phyloP scores from a whole-genome alignment of 2,797 vertebrate species.

The Merluccius polli region DNA sequence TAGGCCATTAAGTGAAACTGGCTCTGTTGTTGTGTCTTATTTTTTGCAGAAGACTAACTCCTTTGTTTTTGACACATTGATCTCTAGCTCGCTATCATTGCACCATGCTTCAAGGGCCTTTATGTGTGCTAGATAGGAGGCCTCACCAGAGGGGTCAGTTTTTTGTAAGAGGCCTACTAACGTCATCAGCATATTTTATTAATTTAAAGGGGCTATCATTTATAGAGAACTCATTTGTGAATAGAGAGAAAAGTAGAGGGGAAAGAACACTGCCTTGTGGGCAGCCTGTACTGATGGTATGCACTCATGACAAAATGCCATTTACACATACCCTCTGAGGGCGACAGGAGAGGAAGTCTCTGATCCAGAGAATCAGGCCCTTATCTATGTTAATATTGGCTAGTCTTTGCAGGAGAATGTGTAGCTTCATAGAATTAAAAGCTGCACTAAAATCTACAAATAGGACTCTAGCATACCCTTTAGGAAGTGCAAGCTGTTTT shows the following conservation, averaged over 20 bases:
- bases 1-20: conserved; percentile 4
- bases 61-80: conserved; percentile 16
- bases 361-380: not conserved
- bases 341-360: conserved; percentile 3
- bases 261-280: conserved; percentile 4
- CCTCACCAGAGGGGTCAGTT: not conserved
- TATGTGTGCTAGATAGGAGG: not conserved
- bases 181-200: not conserved
- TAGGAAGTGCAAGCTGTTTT: not conserved
- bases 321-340: not conserved
- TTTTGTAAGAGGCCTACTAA: not conserved
- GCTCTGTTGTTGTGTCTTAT: conserved; percentile 17
- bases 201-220: not conserved
- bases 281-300: not conserved
- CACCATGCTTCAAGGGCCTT: not conserved
- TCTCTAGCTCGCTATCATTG: conserved; percentile 6
- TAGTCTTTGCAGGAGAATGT: not conserved
- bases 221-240: not conserved
- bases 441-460: conserved; percentile 2
- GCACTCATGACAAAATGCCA: not conserved
- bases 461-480: conserved; percentile 7
- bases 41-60: not conserved
- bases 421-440: not conserved
- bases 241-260: not conserved
- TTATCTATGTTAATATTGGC: not conserved